phyloP scores from a whole-genome alignment of 2,113 vertebrate species.

The Alethe castanea region DNA sequence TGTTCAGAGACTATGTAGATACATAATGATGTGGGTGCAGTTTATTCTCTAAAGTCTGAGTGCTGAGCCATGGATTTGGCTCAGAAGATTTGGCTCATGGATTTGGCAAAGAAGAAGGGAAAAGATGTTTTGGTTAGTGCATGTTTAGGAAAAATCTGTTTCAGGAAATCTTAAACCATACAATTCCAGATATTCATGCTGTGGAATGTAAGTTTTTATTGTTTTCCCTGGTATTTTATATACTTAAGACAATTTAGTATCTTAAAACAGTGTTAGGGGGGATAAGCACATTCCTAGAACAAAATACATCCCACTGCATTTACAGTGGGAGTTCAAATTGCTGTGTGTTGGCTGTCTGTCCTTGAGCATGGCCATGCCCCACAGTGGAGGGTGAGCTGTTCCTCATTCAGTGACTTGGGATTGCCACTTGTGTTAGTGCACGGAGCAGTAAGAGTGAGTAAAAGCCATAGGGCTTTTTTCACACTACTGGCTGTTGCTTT shows the following conservation, averaged over 20 bases:
- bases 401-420: neutral
- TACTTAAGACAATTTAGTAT: neutral
- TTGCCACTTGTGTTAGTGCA: neutral
- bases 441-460: neutral
- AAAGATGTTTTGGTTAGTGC: neutral
- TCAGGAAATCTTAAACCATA: neutral
- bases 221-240: neutral
- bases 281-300: neutral
- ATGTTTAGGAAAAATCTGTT: neutral
- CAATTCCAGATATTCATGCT: neutral
- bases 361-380: fast-evolving
- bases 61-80: neutral
- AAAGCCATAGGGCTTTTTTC: neutral
- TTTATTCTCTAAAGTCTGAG: neutral
- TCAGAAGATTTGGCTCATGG: neutral
- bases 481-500: neutral
- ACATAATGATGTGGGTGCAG: neutral
- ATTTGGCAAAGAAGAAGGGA: neutral
- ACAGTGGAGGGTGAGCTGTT: neutral
- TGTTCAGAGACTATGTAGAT: neutral
- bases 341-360: neutral
- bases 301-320: neutral
- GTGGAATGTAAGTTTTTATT: neutral
- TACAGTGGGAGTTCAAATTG: neutral
- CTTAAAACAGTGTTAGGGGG: neutral